Base-by-base conservation (phyloP, 2,113 vertebrate genomes). In the Thamnophis sirtalis region DNA sequence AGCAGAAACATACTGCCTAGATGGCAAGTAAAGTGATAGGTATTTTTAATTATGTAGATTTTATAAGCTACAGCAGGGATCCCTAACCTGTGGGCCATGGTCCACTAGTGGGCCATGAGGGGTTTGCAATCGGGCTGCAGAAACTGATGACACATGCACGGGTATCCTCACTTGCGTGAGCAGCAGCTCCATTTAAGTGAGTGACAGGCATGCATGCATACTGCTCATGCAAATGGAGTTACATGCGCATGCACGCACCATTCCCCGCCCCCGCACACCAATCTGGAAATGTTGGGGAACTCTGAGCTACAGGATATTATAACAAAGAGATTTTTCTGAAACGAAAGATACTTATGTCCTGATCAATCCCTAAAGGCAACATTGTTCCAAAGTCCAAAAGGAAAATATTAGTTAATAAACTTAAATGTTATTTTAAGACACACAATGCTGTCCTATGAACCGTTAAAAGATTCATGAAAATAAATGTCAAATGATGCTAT, bases 331-430 rank as follows among this genome's bases (percentile, higher is more conserved):
- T 87, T 80, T 53, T 26, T 48, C 84, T 58, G 54, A 49, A 91
- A 54, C 24, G 56, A 84, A 26, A 54, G 48, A 38, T 0, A 28
- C 15, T 88, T 73, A 0, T 4, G 10, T 2, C 43, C 33, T 80
- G 89, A 90, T 38, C 19, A 38, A 13, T 51, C 15, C 49, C 50
- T 80, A 33, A 73, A 84, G 28, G 5, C 49, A 90, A 38, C 28
- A 53, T 10, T 53, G 88, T 33, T 89, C 88, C 24, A 50, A 33
- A 73, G 11, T 33, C n/a, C n/a, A 80, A 90, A 53, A 54, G 48
- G n/a, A 33, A 84, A 55, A 2, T 17, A 90, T 90, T 53, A 84
- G 1, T 90, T 17, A 26, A 43, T 24, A 84, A 53, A 28, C 51
- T 2, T 21, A 90, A 84, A 8, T 13, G 24, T 28, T 84, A 73